These are phyloP conservation scores for Echinops telfairi DNA, from an alignment of 2,113 vertebrate species.

Conservation along the genomic window DNA sequence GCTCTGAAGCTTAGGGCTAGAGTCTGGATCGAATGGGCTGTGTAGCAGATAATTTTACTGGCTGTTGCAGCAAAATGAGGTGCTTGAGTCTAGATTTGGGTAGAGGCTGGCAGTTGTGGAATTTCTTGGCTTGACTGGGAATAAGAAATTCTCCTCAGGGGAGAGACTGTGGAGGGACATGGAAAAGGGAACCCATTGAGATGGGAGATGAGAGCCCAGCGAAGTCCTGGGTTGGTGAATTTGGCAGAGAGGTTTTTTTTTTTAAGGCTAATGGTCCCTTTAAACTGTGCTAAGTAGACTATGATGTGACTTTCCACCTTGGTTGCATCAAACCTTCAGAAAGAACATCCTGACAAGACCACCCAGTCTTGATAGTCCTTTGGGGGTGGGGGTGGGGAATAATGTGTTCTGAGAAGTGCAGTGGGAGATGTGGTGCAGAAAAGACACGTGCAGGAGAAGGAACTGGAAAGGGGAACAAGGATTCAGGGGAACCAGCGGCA, in stretches of 20 bases:
- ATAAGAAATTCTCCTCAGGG: not conserved
- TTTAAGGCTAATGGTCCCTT: not conserved
- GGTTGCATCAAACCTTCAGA: constrained; percentile 8
- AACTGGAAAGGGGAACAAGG: not conserved
- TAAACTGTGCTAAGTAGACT: not conserved
- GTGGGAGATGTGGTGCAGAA: not conserved
- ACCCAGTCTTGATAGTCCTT: not conserved
- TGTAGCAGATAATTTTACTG: not conserved
- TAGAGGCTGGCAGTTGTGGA: not conserved
- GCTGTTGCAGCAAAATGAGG: not conserved
- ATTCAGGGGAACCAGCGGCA: not conserved
- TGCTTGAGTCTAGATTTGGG: not conserved
- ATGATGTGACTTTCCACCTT: not conserved
- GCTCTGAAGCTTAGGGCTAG: not conserved
- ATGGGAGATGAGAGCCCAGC: too few species aligned
- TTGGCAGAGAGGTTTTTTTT: too few species aligned
- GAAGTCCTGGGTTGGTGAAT: too few species aligned
- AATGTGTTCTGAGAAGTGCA: not conserved
- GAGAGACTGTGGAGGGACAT: not conserved
- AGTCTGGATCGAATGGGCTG: not conserved
- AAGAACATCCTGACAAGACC: not conserved
- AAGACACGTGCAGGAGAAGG: not conserved
- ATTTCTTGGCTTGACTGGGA: not conserved
- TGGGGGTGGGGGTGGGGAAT: not conserved
- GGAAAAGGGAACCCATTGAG: not conserved